phyloP scores from a whole-genome alignment of 2,113 vertebrate genomes.

The Tichodroma muraria region DNA sequence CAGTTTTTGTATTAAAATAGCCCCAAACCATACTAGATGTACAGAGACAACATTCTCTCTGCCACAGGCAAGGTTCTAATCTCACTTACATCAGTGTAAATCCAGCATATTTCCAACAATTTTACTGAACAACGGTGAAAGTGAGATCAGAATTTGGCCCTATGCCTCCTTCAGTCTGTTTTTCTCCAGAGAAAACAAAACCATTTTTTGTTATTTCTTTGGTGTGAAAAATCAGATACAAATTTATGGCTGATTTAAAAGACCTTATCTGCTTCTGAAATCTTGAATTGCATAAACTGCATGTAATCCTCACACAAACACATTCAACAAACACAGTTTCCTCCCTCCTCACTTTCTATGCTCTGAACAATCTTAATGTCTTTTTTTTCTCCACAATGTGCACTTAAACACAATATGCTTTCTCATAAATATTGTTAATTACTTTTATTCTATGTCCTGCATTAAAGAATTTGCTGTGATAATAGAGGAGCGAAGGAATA shows the following conservation, averaged over 20 bases:
- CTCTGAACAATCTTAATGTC: slow-evolving; percentile 61
- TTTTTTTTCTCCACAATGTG: slow-evolving; percentile 52
- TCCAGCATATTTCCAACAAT: slow-evolving; percentile 27
- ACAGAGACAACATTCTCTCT: not conserved
- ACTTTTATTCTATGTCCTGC: slow-evolving; percentile 54
- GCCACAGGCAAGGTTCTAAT: slow-evolving; percentile 24
- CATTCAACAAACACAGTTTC: slow-evolving; percentile 48
- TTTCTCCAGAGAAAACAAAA: slow-evolving; percentile 52
- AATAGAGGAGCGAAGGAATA: slow-evolving; percentile 50
- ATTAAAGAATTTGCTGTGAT: slow-evolving; percentile 51
- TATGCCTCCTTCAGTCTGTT: not conserved
- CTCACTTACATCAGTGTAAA: slow-evolving; percentile 49
- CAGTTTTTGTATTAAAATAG: not conserved
- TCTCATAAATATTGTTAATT: slow-evolving; percentile 62
- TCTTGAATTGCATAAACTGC: slow-evolving; percentile 27
- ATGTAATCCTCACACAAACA: slow-evolving; percentile 49
- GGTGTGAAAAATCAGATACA: slow-evolving; percentile 45
- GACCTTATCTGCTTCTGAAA: slow-evolving; percentile 46
- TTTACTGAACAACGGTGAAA: slow-evolving; percentile 3
- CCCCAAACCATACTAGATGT: not conserved
- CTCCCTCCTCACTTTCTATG: slow-evolving; percentile 7
- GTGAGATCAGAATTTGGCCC: slow-evolving; percentile 53
- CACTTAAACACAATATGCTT: slow-evolving; percentile 62
- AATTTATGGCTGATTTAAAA: slow-evolving; percentile 42
- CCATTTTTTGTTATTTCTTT: slow-evolving; percentile 32